phyloP scores from a whole-genome alignment of 2,113 vertebrate genomes.

The Protobothrops mucrosquamatus region DNA sequence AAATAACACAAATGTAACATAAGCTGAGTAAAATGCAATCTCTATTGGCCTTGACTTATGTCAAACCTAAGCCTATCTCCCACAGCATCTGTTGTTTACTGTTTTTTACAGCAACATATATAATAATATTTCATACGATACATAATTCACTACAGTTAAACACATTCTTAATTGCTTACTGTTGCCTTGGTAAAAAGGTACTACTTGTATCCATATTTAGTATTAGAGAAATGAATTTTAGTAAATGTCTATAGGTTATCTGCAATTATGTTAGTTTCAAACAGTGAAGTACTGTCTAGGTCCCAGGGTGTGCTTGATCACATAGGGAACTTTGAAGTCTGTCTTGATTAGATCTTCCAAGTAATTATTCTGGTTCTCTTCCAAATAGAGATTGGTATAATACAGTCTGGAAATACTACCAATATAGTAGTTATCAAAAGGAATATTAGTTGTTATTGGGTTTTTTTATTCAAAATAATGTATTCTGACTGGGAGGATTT shows the following conservation, averaged over 20 bases:
- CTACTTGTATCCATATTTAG: not conserved
- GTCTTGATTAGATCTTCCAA: not conserved
- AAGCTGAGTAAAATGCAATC: not conserved
- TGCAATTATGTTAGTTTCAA: not conserved
- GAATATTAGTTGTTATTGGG: not conserved
- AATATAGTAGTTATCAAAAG: not conserved
- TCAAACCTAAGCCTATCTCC: not conserved
- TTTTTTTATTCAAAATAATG: not conserved
- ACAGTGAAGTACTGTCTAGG: not conserved
- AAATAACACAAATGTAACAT: not conserved
- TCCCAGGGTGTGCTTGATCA: not conserved
- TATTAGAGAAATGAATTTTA: not conserved
- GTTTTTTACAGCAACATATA: not conserved
- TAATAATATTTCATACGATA: not conserved
- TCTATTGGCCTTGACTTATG: not conserved
- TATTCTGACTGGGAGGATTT: not conserved
- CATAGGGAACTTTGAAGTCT: not conserved
- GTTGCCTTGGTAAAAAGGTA: not conserved
- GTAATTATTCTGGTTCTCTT: not conserved
- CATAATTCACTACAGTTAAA: not conserved
- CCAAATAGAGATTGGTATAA: not conserved
- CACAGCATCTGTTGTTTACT: not conserved
- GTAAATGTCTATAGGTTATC: not conserved
- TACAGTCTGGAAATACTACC: not conserved
- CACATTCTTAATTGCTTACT: not conserved